Percentiles rank a stretch among this genome's conserved stretches.
Evolutionary conservation across 2,797 vertebrate genomes (phyloP).

Genomic region (Squalus acanthias): DNA sequence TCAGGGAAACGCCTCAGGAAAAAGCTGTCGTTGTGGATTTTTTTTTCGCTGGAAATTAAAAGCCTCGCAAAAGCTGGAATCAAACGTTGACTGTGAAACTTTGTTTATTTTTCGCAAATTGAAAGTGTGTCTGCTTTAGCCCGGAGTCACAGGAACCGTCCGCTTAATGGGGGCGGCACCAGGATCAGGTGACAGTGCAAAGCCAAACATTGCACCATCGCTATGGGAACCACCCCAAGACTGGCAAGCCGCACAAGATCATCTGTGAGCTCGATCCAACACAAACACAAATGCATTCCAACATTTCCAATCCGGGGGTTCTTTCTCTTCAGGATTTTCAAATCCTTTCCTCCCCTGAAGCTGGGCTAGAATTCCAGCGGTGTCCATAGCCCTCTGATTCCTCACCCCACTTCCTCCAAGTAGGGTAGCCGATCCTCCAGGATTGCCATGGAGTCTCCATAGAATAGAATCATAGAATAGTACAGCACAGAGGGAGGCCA

Average conservation of each 20-base stretch:
- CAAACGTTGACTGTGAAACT: not conserved
- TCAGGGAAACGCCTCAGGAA: not conserved
- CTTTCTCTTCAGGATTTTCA: too few relatives aligned
- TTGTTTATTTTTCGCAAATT: not conserved
- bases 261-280: not conserved
- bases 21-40: not conserved
- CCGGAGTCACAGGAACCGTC: not conserved
- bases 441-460: not conserved
- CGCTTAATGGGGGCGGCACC: not conserved
- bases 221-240: constrained; percentile 11
- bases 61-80: not conserved
- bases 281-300: not conserved
- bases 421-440: not conserved
- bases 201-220: not conserved
- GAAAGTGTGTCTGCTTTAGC: not conserved
- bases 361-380: not conserved
- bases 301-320: not conserved
- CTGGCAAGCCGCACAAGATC: not conserved
- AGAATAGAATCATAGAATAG: too few relatives aligned
- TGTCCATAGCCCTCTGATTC: not conserved
- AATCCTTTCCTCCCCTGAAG: not conserved
- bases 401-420: not conserved
- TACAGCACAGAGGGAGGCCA: too few relatives aligned
- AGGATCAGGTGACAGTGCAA: not conserved
- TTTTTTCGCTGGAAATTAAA: not conserved